A percentile compares a stretch with the other conserved stretches of the same genome.
phyloP scores from a whole-genome alignment of 1,140 invertebrate species.

The Cyphomyrmex costatus region DNA sequence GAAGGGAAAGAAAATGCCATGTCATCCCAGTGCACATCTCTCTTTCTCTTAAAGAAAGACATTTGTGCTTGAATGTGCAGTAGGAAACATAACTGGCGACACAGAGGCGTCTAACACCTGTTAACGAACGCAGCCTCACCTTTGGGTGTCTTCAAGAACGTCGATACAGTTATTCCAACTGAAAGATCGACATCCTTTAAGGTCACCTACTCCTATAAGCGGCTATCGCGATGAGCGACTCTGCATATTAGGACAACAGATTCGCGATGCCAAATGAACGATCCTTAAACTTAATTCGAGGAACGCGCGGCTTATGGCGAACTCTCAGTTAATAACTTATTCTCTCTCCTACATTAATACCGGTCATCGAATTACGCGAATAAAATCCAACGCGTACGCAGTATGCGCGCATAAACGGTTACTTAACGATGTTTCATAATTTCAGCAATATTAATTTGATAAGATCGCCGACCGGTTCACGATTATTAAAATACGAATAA shows the following conservation, averaged over 20 bases:
- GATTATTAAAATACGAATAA: constrained; percentile 8
- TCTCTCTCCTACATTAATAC: background rate
- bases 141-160: constrained; percentile 34
- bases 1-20: background rate
- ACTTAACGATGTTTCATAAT: constrained; percentile 40
- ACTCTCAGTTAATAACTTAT: constrained; percentile 19
- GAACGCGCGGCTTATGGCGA: background rate
- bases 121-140: constrained; percentile 26
- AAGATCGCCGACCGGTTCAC: constrained; percentile 9
- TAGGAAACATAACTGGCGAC: constrained; percentile 32
- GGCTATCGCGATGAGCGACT: constrained; percentile 26
- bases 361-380: constrained; percentile 11
- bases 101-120: constrained; percentile 63
- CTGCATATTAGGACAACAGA: constrained; percentile 34
- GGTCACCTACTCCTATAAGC: constrained; percentile 68
- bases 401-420: background rate
- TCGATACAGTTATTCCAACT: constrained; percentile 66
- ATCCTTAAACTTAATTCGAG: background rate
- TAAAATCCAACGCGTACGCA: constrained; percentile 26
- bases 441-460: constrained; percentile 8
- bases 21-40: constrained; percentile 12
- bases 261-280: constrained; percentile 5
- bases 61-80: constrained; percentile 2
- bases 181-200: constrained; percentile 69
- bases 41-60: constrained; percentile 17